Evolutionary conservation across 23 tunicate genomes (phyloP), one percentile per base, ranked within the genome.

Genomic region (Corella eumyota): DNA sequence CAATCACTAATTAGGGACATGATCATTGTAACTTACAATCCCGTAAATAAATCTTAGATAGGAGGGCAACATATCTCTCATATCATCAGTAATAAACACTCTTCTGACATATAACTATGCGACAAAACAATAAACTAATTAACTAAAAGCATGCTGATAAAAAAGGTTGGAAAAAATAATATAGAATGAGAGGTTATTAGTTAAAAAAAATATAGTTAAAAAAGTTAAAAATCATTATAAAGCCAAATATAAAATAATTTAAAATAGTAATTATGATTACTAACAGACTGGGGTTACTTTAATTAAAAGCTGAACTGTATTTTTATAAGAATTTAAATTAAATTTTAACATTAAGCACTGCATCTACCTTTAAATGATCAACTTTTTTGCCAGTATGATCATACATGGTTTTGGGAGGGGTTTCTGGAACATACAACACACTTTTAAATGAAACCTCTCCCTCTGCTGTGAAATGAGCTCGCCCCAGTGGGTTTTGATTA

Each of bases 391-490:
- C 92, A 27, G 66, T 58, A 6, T 66, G 25, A 30, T 92, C 80
- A 57, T 69, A 66, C 78, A 83, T 77, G 27, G 92, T 60, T 66
- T 79, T 88, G 20, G 88, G 96, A 5, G 96, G 75, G 19, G 57
- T 72, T 60, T 76, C 81, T 1, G 98, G 98, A 3, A 83, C 86
- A 53, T 50, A 92, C 35, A 92, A 60, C 38, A 92, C 60, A 28
- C 92, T 51, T 54, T 90, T 77, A 66, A 92, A 92, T 1, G 98
- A 92, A 40, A 92, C 88, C 45, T 92, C 98, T 3, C 98, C 98
- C 53, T 92, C 98, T 22, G 98, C 98, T 9, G 85, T 6, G 62
- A 92, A 92, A 52, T 92, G 98, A 4, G 74, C 65, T 20, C 62
- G 85, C 30, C 81, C 93, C 36, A 82, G 56, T 2, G 92, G 76